Evolutionary conservation across 2,113 vertebrate genomes (phyloP), one percentile per base, ranked within the genome.

Genomic region (Coptodon rendalli): DNA sequence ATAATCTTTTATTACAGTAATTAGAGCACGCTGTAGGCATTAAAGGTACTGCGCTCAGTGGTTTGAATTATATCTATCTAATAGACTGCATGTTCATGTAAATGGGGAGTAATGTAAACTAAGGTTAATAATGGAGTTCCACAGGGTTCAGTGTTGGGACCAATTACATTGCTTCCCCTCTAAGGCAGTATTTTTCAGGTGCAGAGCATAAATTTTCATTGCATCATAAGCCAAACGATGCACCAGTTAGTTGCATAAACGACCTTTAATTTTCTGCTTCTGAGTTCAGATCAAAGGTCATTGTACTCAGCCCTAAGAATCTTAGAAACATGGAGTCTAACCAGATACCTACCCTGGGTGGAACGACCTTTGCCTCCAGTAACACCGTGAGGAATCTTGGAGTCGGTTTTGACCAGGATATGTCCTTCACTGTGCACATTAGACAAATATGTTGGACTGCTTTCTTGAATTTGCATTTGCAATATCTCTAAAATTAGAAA

Each of bases 11-110:
- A 66, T n/a, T 36, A 66, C 17, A 63, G 6, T 22, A 1, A 38
- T 38, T 38, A 22, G 19, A 22, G 34, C 61, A 38, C 1, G 3
- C 34, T 22, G 61, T n/a, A 66, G 61, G 61, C 16, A 34, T 38
- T 38, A 66, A 12, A 0, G 61, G 34, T 0, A n/a, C 61, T 22
- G 19, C 34, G 0, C 61, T 38, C 61, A 38, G 61, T 38, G 61
- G 61, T 66, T 66, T 22, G 19, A 66, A 8, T 66, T 0, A 66
- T 19, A 63, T 36, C 31, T 36, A 14, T 17, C 56, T 31, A 16
- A 9, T 3, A 16, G 13, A 16, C 56, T 59, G 9, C 59, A 63
- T 63, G 59, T 36, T 43, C 43, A 14, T 45, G 43, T 14, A 14
- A 45, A 14, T 45, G 13, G 12, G 12, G 43, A 6, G 43, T 45